A percentile compares a stretch with the other conserved stretches of the same genome.
phyloP scores from a whole-genome alignment of 1,140 invertebrate species.

The Caerostris darwini region DNA sequence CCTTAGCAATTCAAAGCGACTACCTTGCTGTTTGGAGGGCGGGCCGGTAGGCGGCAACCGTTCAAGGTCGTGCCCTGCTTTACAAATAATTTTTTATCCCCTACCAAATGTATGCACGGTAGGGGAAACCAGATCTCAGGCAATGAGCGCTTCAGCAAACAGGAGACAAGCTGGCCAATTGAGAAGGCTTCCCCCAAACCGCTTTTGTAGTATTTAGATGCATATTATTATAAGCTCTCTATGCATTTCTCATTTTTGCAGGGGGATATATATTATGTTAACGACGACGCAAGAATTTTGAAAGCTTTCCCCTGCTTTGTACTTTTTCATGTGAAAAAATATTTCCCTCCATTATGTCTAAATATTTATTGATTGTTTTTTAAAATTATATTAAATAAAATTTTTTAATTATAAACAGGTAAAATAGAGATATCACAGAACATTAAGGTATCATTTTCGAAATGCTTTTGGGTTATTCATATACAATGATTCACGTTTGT shows the following conservation, averaged over 20 bases:
- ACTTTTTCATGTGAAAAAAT: neutral
- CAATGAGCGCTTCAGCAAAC: slow-evolving; percentile 11
- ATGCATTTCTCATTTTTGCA: neutral
- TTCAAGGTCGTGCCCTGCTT: slow-evolving; percentile 73
- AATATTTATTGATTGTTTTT: neutral
- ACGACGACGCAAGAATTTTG: neutral
- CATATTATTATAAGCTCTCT: slow-evolving; percentile 34
- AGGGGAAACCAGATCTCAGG: slow-evolving; percentile 13
- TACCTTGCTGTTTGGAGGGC: slow-evolving; percentile 28
- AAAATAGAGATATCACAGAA: no score
- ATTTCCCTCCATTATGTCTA: neutral
- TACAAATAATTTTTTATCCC: slow-evolving; percentile 54
- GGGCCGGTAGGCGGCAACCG: slow-evolving; percentile 68
- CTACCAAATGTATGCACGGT: slow-evolving; percentile 62
- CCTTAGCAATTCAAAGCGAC: slow-evolving; percentile 20
- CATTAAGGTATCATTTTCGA: no score
- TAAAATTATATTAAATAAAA: neutral
- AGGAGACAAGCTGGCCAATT: slow-evolving; percentile 13
- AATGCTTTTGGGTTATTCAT: no score
- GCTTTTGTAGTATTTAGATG: slow-evolving; percentile 13
- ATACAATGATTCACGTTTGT: no score
- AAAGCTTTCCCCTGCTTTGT: neutral
- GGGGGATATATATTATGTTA: slow-evolving; percentile 13
- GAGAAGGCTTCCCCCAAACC: neutral
- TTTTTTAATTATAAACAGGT: no score